These are phyloP conservation scores for Caenorhabditis latens DNA, from an alignment of 1,140 invertebrate species.

Conservation along the genomic window DNA sequence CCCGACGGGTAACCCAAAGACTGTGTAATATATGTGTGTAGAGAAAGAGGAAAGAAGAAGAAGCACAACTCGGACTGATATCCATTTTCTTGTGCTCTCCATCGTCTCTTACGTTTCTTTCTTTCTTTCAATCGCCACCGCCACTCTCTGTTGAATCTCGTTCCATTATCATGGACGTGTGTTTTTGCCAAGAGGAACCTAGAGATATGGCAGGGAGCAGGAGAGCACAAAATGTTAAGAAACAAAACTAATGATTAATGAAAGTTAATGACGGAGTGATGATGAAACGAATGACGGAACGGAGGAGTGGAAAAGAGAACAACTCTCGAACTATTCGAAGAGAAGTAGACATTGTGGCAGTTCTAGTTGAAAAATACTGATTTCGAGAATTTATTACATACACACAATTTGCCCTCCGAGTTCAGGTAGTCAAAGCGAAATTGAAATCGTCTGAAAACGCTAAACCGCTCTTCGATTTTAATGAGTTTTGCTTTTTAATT, in stretches of 20 bases:
- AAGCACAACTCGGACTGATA: conserved; percentile 7
- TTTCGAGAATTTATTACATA: too few species aligned
- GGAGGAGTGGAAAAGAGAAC: too few species aligned
- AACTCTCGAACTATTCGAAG: too few species aligned
- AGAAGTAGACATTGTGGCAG: too few species aligned
- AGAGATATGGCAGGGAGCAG: neutral
- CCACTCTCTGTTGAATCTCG: conserved; percentile 2
- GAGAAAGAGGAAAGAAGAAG: neutral
- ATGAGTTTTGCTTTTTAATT: too few species aligned
- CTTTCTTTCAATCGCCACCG: conserved; percentile 26
- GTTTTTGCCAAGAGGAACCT: conserved; percentile 2
- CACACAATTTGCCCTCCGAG: too few species aligned
- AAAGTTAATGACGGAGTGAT: neutral
- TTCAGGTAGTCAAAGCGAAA: too few species aligned
- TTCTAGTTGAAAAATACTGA: too few species aligned
- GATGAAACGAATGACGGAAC: too few species aligned
- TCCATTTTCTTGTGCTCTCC: conserved; percentile 32
- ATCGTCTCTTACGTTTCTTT: neutral
- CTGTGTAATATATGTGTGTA: conserved; percentile 45
- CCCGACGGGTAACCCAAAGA: conserved; percentile 30
- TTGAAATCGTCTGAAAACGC: too few species aligned
- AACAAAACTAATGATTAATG: neutral
- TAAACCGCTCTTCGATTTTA: too few species aligned
- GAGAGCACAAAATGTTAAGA: neutral
- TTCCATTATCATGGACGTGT: conserved; percentile 52